phyloP scores from a whole-genome alignment of 2,113 vertebrate genomes.

The Hippocampus abdominalis region DNA sequence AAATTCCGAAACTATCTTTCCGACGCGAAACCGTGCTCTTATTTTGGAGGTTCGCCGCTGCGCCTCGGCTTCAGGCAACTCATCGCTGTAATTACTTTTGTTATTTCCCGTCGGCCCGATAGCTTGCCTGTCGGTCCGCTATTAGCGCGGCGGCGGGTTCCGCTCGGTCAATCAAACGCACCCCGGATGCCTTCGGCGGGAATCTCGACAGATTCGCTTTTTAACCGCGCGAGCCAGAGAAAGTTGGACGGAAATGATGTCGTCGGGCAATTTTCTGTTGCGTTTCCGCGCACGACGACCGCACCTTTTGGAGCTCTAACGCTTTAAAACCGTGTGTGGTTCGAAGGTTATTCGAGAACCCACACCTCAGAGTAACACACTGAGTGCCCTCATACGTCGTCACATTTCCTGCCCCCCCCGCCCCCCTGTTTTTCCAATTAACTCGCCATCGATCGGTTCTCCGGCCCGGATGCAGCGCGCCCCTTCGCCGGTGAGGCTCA shows the following conservation, averaged over 20 bases:
- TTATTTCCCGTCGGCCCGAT: conserved; percentile 15
- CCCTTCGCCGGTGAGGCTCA: conserved; percentile 41
- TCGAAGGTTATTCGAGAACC: not conserved
- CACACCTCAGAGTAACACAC: conserved; percentile 17
- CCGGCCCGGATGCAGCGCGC: conserved; percentile 26
- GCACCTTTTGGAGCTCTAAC: not conserved
- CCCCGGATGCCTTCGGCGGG: not conserved
- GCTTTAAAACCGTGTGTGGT: not conserved
- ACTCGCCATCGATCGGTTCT: conserved; percentile 53
- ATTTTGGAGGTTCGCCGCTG: not conserved
- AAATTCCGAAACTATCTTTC: too few species aligned
- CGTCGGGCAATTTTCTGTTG: not conserved
- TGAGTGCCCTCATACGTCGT: conserved; percentile 46
- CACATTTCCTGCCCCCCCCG: conserved; percentile 55
- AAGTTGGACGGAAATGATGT: not conserved
- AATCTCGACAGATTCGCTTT: conserved; percentile 9
- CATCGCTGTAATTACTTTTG: conserved; percentile 1
- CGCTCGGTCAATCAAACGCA: conserved; percentile 29
- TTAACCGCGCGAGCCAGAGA: not conserved
- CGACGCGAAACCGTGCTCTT: not conserved
- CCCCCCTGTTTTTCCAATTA: conserved; percentile 62
- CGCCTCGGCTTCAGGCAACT: not conserved
- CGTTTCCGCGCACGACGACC: not conserved
- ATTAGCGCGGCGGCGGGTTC: not conserved
- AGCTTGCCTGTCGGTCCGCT: not conserved